These are phyloP conservation scores for Oithona nana DNA, from an alignment of 2,888 invertebrate species.

Conservation along the genomic window DNA sequence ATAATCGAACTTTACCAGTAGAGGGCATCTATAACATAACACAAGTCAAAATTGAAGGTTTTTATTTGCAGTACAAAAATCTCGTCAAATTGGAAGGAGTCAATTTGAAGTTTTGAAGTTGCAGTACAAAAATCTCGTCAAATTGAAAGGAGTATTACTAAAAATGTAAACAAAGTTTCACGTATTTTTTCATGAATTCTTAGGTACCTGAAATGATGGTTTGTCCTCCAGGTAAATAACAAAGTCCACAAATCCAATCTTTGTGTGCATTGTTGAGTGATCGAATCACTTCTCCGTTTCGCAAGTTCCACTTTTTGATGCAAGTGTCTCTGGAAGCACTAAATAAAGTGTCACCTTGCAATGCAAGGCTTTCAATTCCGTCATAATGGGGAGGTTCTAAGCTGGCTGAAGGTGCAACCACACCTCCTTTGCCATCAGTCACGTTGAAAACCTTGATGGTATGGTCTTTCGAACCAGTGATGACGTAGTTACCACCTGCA, in stretches of 20 bases:
- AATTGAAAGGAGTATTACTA: too few species aligned
- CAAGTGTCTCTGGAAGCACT: constrained; percentile 67
- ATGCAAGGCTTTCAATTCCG: constrained; percentile 59
- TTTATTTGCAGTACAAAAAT: too few species aligned
- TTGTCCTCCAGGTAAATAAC: constrained; percentile 33
- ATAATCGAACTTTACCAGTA: neutral
- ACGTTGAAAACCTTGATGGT: constrained; percentile 46
- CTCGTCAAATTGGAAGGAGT: too few species aligned
- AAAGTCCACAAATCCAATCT: constrained; percentile 64
- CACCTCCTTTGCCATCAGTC: constrained; percentile 29
- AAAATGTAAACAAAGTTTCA: too few species aligned
- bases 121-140: too few species aligned
- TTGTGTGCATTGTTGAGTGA: constrained; percentile 64
- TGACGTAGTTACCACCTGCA: constrained; percentile 42
- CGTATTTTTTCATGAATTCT: too few species aligned
- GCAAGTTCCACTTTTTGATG: constrained; percentile 62
- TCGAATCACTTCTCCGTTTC: constrained; percentile 29
- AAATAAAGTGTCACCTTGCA: constrained; percentile 46
- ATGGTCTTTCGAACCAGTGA: constrained; percentile 69
- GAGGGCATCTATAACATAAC: too few species aligned
- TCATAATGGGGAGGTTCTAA: constrained; percentile 74
- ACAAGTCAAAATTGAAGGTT: too few species aligned
- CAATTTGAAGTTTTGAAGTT: too few species aligned
- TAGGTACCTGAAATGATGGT: neutral
- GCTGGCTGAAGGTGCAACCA: constrained; percentile 40